phyloP scores from a whole-genome alignment of 2,888 invertebrate genomes.

The Pycnomerus fuliginosus region DNA sequence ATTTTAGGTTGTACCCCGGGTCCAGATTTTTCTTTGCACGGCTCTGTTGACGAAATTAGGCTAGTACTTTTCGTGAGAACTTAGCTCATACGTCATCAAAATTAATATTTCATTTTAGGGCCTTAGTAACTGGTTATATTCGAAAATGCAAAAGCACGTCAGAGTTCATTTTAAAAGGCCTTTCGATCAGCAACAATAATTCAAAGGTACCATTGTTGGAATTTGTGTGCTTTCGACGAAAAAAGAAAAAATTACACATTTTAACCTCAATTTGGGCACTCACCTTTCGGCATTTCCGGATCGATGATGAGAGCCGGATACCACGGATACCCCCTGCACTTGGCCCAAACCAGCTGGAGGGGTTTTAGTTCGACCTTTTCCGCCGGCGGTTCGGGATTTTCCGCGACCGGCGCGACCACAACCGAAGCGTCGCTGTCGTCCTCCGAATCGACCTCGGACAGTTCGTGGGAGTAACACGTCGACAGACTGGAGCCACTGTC shows the following conservation, averaged over 20 bases:
- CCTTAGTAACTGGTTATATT: too few relatives aligned
- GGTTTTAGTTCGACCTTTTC: slow-evolving; percentile 65
- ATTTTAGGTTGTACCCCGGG: too few relatives aligned
- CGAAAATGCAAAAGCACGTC: neutral
- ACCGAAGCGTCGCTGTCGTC: slow-evolving; percentile 48
- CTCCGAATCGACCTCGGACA: slow-evolving; percentile 50
- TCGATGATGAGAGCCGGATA: slow-evolving; percentile 95
- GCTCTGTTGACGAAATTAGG: too few relatives aligned
- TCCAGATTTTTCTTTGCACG: too few relatives aligned
- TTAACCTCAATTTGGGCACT: slow-evolving; percentile 43
- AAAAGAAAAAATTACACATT: slow-evolving; percentile 6
- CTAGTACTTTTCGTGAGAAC: too few relatives aligned
- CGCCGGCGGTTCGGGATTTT: slow-evolving; percentile 22
- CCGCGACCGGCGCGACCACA: slow-evolving; percentile 46
- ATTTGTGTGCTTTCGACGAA: too few relatives aligned
- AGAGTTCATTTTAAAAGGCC: too few relatives aligned
- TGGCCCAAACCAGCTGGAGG: slow-evolving; percentile 94
- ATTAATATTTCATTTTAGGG: too few relatives aligned
- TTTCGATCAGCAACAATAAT: too few relatives aligned
- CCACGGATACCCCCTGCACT: slow-evolving; percentile 96
- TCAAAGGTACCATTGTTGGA: too few relatives aligned
- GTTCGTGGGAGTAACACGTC: slow-evolving; percentile 52
- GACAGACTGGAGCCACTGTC: slow-evolving; percentile 53
- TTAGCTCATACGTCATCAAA: too few relatives aligned
- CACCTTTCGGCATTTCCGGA: slow-evolving; percentile 84